These are phyloP conservation scores for Hermetia illucens DNA, from an alignment of 1,140 invertebrate genomes.

Conservation along the genomic window DNA sequence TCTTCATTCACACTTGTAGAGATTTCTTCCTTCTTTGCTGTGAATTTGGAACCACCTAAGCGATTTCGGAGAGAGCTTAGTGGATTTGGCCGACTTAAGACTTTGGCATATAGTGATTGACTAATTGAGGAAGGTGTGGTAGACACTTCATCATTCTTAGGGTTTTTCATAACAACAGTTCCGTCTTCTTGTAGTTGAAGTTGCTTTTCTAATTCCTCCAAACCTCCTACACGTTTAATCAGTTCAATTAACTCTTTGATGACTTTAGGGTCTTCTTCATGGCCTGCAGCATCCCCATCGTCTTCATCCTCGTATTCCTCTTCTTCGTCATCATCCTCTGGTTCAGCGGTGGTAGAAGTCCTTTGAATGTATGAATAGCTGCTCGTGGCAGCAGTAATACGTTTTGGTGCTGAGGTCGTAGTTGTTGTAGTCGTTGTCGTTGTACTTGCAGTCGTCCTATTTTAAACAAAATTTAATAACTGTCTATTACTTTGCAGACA, in stretches of 20 bases:
- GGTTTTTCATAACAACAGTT: constrained; percentile 15
- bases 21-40: constrained; percentile 1
- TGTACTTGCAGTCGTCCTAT: constrained; percentile 36
- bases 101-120: constrained; percentile 56
- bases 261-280: constrained; percentile 65
- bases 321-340: constrained; percentile 49
- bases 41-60: too few species aligned
- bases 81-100: constrained; percentile 36
- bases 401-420: constrained; percentile 25
- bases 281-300: constrained; percentile 26
- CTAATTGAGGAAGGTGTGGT: constrained; percentile 40
- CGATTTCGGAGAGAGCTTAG: constrained; percentile 20
- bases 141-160: constrained; percentile 13
- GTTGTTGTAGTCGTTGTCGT: constrained; percentile 31
- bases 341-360: constrained; percentile 21
- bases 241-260: constrained; percentile 72
- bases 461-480: constrained; percentile 6
- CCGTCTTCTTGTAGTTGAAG: constrained; percentile 41
- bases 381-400: constrained; percentile 29
- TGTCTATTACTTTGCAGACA: constrained; percentile 17
- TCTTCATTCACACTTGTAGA: constrained; percentile 1
- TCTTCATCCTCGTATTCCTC: constrained; percentile 43
- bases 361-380: constrained; percentile 20
- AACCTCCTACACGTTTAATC: constrained; percentile 71
- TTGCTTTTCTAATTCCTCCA: constrained; percentile 69